These are phyloP conservation scores for Masnerella sp. DNA, from an alignment of 2,888 invertebrate genomes.

Conservation along the genomic window DNA sequence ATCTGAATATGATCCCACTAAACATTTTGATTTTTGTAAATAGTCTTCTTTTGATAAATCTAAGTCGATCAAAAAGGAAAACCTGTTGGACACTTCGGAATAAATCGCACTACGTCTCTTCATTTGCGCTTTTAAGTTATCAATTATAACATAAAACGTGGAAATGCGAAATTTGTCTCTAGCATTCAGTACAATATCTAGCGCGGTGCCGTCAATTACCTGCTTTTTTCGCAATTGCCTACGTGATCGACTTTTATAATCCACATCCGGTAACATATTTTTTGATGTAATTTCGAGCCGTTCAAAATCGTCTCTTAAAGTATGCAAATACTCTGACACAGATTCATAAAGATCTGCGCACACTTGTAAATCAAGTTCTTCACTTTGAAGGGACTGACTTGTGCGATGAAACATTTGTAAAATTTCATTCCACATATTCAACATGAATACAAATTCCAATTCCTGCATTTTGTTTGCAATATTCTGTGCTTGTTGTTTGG, in stretches of 20 bases:
- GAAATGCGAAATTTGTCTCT: slow-evolving; percentile 40
- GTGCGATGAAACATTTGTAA: slow-evolving; percentile 35
- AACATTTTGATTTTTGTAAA: slow-evolving; percentile 2
- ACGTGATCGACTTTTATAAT: slow-evolving; percentile 37
- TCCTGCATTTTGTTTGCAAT: slow-evolving; percentile 34
- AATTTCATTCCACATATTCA: slow-evolving; percentile 37
- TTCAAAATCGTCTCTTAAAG: slow-evolving; percentile 23
- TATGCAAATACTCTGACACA: slow-evolving; percentile 20
- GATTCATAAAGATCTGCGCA: slow-evolving; percentile 27
- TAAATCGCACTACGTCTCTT: too few species aligned
- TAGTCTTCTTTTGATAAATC: slow-evolving; percentile 11
- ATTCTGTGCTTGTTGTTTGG: slow-evolving; percentile 20
- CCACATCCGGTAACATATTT: slow-evolving; percentile 22
- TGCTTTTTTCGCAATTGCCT: slow-evolving; percentile 21
- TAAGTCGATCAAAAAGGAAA: slow-evolving; percentile 25
- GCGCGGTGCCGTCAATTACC: slow-evolving; percentile 23
- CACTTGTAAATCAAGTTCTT: slow-evolving; percentile 21
- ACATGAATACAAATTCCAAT: slow-evolving; percentile 43
- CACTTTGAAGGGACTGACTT: slow-evolving; percentile 26
- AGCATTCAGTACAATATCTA: slow-evolving; percentile 12
- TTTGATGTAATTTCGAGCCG: slow-evolving; percentile 13
- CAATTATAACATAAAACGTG: slow-evolving; percentile 37
- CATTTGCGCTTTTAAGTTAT: slow-evolving; percentile 25
- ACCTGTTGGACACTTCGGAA: slow-evolving; percentile 6
- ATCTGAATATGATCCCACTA: slow-evolving; percentile 2